Evolutionary conservation across 1,140 invertebrate genomes (phyloP).

Genomic region (Penaeus japonicus): DNA sequence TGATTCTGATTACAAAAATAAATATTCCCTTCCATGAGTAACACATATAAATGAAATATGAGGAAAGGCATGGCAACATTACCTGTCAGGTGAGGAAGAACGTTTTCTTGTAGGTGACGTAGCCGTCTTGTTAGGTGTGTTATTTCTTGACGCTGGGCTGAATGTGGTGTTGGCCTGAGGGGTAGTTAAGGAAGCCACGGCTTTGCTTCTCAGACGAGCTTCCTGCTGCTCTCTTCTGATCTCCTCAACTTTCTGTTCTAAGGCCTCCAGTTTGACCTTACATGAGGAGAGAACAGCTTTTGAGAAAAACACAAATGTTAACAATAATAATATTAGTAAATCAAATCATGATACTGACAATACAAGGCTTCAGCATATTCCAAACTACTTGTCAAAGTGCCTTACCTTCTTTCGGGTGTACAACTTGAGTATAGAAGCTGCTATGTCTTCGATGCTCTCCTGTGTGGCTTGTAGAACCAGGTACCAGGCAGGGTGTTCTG

Average conservation of each 20-base stretch:
- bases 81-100: constrained; percentile 43
- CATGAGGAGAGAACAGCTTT: constrained; percentile 41
- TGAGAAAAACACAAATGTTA: too few species aligned
- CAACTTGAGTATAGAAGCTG: constrained; percentile 80
- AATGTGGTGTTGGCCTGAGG: constrained; percentile 48
- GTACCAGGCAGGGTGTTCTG: constrained; percentile 89
- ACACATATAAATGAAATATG: neutral
- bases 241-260: constrained; percentile 80
- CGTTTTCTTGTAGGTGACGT: constrained; percentile 30
- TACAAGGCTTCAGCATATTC: too few species aligned
- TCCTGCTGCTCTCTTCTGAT: constrained; percentile 79
- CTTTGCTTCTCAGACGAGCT: constrained; percentile 69
- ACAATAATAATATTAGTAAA: too few species aligned
- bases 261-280: constrained; percentile 75
- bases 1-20: too few species aligned
- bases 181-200: constrained; percentile 47
- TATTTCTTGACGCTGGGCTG: constrained; percentile 44
- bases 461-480: constrained; percentile 84
- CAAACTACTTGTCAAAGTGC: neutral
- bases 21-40: too few species aligned
- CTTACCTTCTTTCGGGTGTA: constrained; percentile 81
- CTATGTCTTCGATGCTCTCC: constrained; percentile 84
- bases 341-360: too few species aligned
- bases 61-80: neutral
- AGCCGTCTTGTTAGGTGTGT: constrained; percentile 40